Evolutionary conservation across 92 coral and sea anemone genomes (phyloP).

Genomic region (Phenganax marumi): DNA sequence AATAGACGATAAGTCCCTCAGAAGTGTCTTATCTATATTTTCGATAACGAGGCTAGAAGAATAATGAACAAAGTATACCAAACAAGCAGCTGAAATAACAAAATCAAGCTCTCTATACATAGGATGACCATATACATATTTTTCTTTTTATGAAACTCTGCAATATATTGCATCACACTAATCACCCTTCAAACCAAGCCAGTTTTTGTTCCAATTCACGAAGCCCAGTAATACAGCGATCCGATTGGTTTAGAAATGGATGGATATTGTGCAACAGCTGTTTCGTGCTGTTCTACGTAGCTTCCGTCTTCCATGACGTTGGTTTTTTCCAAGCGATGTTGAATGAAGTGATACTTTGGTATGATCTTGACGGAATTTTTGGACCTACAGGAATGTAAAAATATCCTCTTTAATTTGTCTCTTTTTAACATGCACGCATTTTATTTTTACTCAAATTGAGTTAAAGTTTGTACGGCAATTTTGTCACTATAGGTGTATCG

Average conservation of each 20-base stretch:
- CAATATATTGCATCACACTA: too few relatives aligned
- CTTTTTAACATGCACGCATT: not conserved
- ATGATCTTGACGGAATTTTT: slow-evolving; percentile 2
- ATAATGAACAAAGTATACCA: too few relatives aligned
- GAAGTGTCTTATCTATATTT: too few relatives aligned
- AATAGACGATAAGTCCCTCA: too few relatives aligned
- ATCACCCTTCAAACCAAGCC: not conserved
- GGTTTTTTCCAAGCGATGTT: slow-evolving; percentile 39
- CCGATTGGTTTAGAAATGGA: slow-evolving; percentile 26
- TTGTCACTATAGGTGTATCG: too few relatives aligned
- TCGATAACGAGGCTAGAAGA: too few relatives aligned
- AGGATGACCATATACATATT: too few relatives aligned
- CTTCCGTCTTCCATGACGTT: slow-evolving; percentile 27
- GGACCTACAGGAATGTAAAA: slow-evolving; percentile 1
- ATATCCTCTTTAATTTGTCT: not conserved
- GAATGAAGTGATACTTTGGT: slow-evolving; percentile 31
- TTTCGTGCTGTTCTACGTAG: slow-evolving; percentile 36
- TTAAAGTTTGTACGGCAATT: too few relatives aligned
- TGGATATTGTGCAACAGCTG: slow-evolving; percentile 18
- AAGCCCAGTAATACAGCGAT: slow-evolving; percentile 27
- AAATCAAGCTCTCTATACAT: too few relatives aligned
- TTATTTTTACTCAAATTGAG: too few relatives aligned
- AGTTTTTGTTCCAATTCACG: not conserved
- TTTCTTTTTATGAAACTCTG: too few relatives aligned
- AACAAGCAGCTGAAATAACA: too few relatives aligned